Evolutionary conservation across 2,113 vertebrate species (phyloP), one percentile per base, ranked within the genome.

Genomic region (Thryonomys swinderianus): DNA sequence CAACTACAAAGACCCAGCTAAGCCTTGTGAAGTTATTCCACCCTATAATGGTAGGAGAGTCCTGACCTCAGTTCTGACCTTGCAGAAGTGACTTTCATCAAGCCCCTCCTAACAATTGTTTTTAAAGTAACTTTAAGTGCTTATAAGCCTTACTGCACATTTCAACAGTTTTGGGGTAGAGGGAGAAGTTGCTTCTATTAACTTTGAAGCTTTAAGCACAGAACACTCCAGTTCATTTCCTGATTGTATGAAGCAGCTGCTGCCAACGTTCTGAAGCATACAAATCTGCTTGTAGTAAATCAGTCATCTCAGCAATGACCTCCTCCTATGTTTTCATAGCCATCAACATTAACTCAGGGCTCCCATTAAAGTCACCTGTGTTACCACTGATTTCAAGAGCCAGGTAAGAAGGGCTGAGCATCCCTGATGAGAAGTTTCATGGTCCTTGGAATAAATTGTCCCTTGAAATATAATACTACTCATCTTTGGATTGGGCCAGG

Each of bases 301-400:
- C 78, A 7, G 88, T 90, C 88, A 83, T 40, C 88, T 88, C 71
- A 67, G 34, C 92, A 88, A 88, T 88, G 85, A 97, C 82, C 88
- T 90, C 78, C 73, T 92, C 82, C 73, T 84, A 42, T 27, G 55
- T 76, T 89, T 85, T 83, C 78, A 71, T 4, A 91, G 90, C 76
- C 91, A 94, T 90, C 76, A 71, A 67, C 87, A 94, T 94, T 92
- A 62, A 78, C 73, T 32, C 85, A 18, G 48, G 57, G 59, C 64
- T 45, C 45, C 42, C 42, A 59, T 61, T 76, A 71, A 90, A 89
- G 89, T 64, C 91, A 51, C 64, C 69, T 86, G 34, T 18, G 13
- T 48, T 93, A 78, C 25, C 94, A 40, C 48, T 91, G 85, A 94
- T 85, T 96, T 92, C 40, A 90, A 95, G 88, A 88, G 59, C 48